phyloP scores from a whole-genome alignment of 2,888 invertebrate genomes.

The Rhamnusium bicolor region DNA sequence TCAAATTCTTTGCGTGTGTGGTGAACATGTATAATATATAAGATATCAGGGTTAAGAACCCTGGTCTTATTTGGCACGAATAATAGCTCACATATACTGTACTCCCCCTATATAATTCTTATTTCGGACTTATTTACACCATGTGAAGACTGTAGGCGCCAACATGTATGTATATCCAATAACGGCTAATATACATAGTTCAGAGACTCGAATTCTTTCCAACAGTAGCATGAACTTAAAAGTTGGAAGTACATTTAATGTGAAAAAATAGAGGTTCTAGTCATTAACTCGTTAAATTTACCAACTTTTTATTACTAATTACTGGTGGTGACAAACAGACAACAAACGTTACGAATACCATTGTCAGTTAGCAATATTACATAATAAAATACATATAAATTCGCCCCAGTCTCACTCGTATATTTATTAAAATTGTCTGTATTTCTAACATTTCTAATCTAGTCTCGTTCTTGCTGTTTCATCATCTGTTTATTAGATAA shows the following conservation, averaged over 20 bases:
- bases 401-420: too few species aligned
- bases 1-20: conserved; percentile 39
- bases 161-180: neutral
- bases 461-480: too few species aligned
- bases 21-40: conserved; percentile 4
- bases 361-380: too few species aligned
- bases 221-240: neutral
- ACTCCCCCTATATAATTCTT: conserved; percentile 3
- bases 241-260: neutral
- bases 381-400: too few species aligned
- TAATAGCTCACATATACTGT: neutral
- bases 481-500: too few species aligned
- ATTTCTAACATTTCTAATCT: too few species aligned
- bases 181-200: neutral
- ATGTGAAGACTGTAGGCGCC: neutral
- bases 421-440: too few species aligned
- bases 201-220: neutral
- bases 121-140: conserved; percentile 4
- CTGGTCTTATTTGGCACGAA: neutral
- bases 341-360: too few species aligned
- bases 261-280: too few species aligned
- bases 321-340: too few species aligned
- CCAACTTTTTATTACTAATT: too few species aligned
- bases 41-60: conserved; percentile 18
- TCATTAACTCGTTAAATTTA: too few species aligned